Evolutionary conservation across 2,797 vertebrate species (phyloP), one percentile per base, ranked within the genome.

Genomic region (Allobates femoralis): DNA sequence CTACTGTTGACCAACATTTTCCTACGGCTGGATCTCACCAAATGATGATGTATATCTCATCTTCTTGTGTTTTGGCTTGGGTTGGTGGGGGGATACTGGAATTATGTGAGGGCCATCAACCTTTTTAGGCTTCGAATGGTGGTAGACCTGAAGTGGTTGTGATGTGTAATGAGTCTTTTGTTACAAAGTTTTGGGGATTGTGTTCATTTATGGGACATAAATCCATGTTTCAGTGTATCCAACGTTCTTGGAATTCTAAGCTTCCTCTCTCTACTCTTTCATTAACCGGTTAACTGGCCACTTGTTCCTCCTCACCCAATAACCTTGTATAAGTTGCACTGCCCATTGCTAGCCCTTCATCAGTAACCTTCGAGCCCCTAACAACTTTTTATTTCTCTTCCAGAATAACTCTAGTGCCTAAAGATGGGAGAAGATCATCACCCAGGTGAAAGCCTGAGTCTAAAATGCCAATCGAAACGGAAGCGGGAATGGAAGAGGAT

Each of bases 341-440:
- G 50, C 26, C 34, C 69, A 37, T 81, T 73, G 21, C 16, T 71
- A 69, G 32, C 41, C 73, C 8, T 1, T n/a, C 23, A 51, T 16
- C 5, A 11, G 6, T 37, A 46, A 51, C 83, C 84, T 55, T 46
- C 23, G 50, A 46, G 32, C 50, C 18, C 56, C 19, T 74, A 53
- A 53, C 67, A 21, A 71, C 56, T 77, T 86, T 90, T 78, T 84
- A 56, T 89, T 89, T 93, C 3, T 91, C 85, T 91, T 91, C 55
- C 90, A 95, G 94, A 95, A 93, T 92, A 89, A 87, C 62, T 91
- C 92, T 92, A 75, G 92, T 94, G 94, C 94, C 94, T 95, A 94
- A 91, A 91, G 92, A 93, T 92, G 92, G 90, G 91, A 92, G 91
- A 92, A 92, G 90, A 90, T 32, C 83, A 74, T 88, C 78, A 86